Evolutionary conservation across 2,797 vertebrate genomes (phyloP).

Genomic region (Spinus pinus): DNA sequence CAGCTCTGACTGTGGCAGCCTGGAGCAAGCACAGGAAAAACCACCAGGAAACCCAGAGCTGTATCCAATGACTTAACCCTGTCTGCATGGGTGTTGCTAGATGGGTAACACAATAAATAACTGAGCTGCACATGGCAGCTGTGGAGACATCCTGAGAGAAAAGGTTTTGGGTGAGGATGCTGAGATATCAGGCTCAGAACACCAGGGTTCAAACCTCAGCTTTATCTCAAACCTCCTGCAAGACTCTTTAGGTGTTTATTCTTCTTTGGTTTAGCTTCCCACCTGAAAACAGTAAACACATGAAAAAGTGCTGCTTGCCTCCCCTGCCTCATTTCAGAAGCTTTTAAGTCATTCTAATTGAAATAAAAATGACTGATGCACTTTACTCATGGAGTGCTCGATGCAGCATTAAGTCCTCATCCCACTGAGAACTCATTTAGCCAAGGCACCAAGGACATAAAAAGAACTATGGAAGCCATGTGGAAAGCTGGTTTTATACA

Average conservation of each 20-base stretch:
- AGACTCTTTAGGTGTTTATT: neutral
- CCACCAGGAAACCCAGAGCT: neutral
- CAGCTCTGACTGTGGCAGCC: neutral
- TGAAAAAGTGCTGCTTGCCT: neutral
- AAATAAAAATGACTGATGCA: neutral
- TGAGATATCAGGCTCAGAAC: neutral
- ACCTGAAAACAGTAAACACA: neutral
- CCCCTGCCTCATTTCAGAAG: neutral
- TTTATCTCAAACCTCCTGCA: neutral
- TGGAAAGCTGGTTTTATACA: neutral
- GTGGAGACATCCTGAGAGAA: neutral
- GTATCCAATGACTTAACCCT: neutral
- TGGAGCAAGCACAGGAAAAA: neutral
- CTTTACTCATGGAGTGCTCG: neutral
- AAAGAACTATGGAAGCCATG: neutral
- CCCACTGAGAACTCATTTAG: constrained; percentile 1
- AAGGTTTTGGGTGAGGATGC: neutral
- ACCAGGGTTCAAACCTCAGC: neutral
- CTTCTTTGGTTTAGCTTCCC: neutral
- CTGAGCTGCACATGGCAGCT: rapidly evolving
- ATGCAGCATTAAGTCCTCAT: neutral
- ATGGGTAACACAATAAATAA: neutral
- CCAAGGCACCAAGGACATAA: neutral
- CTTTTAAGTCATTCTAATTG: constrained; percentile 1
- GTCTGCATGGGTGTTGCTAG: neutral